phyloP scores from a whole-genome alignment of 2,888 invertebrate species.

The Zygothrica quintamaculata region DNA sequence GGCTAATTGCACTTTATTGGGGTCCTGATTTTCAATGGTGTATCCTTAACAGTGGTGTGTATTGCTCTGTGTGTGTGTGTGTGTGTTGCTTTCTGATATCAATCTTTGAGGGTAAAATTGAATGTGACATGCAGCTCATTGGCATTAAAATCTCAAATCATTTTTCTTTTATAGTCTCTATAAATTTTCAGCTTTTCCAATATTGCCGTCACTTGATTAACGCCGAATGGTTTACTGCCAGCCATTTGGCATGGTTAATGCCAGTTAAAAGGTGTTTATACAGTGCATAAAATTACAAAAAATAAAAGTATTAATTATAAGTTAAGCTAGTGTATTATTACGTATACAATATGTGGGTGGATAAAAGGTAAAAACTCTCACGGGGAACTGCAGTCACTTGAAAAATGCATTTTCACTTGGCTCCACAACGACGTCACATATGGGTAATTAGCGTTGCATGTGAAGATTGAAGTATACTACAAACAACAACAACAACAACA shows the following conservation, averaged over 20 bases:
- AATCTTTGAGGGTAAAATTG: constrained; percentile 71
- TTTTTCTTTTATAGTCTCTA: constrained; percentile 53
- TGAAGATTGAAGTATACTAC: constrained; percentile 5
- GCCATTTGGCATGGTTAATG: constrained; percentile 66
- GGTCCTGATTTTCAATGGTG: constrained; percentile 42
- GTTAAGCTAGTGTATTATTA: too few species aligned
- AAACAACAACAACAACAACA: too few species aligned
- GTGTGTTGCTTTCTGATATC: constrained; percentile 32
- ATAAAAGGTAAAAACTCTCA: constrained; percentile 16
- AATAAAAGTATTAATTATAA: neutral
- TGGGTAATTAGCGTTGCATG: constrained; percentile 49
- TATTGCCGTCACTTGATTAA: constrained; percentile 62
- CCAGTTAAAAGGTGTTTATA: too few species aligned
- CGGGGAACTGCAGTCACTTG: constrained; percentile 34
- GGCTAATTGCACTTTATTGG: constrained; percentile 82
- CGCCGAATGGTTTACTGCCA: too few species aligned
- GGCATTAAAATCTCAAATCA: constrained; percentile 73
- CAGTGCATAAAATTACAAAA: neutral
- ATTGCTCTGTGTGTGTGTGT: constrained; percentile 25
- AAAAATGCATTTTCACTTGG: constrained; percentile 49
- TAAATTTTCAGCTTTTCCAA: constrained; percentile 71
- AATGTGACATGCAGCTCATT: constrained; percentile 78
- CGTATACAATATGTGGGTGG: constrained; percentile 6
- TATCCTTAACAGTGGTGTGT: constrained; percentile 19
- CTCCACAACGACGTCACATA: constrained; percentile 39